Base-by-base conservation (phyloP, 2,797 vertebrate species). In the Pseudochirops cupreus region DNA sequence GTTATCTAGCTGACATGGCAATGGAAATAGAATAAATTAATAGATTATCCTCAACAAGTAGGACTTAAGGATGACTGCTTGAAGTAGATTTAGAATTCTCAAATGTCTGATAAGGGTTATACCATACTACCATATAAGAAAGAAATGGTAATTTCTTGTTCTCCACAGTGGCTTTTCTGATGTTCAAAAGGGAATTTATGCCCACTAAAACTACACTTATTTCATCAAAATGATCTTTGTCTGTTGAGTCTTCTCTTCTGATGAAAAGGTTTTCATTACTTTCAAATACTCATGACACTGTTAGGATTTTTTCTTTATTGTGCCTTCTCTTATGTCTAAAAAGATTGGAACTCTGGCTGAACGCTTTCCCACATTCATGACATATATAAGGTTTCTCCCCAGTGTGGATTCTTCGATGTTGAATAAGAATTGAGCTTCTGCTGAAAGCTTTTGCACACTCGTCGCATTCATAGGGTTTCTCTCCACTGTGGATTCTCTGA, bases 401-500 rank as follows among this genome's bases (percentile, higher is more conserved):
- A 2, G 96, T 96, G 56, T 96, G 97, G 26, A 62, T 96, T 93
- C 95, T 90, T 56, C 16, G 14, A 91, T 98, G 97, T 55, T 97
- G 95, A 93, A 96, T 94, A 91, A 97, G 96, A 92, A 94, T 33
- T 0, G 96, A 82, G 5, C 95, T 96, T 39, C 33, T 39, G 56
- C 94, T 98, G 10, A 98, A 97, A 53, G 96, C 93, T 56, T 96
- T 96, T 46, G 92, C 94, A 67, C 97, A 98, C 56, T 95, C 56
- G 0, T 95, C 96, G 92, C 95, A 97, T 0, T 62, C 55, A 56
- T 94, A 97, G 12, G 92, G 96, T 33, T 95, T 97, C 92, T 98
- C 96, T 57, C 97, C 97, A 28, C 96, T 98, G 67, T 97, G 97
- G 90, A 96, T 98, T 95, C 97, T 94, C 92, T 92, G 96, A 91